phyloP scores from a whole-genome alignment of 2,797 vertebrate genomes.

The Acanthiza pusilla region DNA sequence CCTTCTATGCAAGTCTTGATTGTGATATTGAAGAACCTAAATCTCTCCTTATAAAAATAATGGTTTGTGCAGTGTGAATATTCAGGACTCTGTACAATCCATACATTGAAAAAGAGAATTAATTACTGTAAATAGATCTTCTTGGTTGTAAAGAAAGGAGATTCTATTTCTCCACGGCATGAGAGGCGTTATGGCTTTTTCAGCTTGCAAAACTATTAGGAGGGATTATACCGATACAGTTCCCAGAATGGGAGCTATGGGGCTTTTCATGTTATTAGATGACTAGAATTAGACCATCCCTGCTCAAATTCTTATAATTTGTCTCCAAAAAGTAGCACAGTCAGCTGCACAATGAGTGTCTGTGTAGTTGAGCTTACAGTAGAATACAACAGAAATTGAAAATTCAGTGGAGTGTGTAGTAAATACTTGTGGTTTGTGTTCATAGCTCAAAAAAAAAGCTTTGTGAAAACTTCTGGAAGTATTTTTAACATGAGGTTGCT shows the following conservation, averaged over 20 bases:
- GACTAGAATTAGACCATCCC: neutral
- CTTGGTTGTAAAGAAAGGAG: neutral
- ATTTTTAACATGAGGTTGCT: conserved; percentile 24
- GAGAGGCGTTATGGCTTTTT: neutral
- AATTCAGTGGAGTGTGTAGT: neutral
- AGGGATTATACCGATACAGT: neutral
- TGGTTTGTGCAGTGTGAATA: neutral
- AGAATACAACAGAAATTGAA: neutral
- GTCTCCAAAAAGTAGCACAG: neutral
- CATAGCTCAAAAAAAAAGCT: neutral
- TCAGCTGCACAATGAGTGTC: neutral
- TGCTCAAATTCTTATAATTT: neutral
- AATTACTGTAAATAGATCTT: neutral
- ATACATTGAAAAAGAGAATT: neutral
- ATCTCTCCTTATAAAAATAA: neutral
- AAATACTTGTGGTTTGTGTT: neutral
- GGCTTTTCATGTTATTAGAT: neutral
- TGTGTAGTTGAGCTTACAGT: neutral
- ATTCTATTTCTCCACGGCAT: neutral
- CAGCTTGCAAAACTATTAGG: neutral
- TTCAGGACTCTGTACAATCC: neutral
- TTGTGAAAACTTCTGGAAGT: neutral
- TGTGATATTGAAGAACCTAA: neutral
- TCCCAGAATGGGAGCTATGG: neutral
- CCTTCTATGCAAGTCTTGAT: neutral